A percentile compares a stretch with the other conserved stretches of the same genome.
Conservation (phyloP, 2,797 vertebrate genomes). For the Acanthornis magna region DNA sequence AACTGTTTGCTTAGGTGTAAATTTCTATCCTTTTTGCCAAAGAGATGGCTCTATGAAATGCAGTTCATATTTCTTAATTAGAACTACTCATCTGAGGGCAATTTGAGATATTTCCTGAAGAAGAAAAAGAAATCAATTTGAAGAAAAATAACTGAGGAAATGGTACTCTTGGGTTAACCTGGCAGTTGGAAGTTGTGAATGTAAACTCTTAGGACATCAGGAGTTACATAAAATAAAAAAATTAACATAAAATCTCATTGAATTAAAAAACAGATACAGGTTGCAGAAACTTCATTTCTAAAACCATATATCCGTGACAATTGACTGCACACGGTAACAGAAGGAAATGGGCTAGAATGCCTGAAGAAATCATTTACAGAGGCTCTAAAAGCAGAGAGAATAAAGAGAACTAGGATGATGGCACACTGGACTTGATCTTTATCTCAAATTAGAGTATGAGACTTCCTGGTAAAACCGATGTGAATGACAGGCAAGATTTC, state of each 20-base stretch:
- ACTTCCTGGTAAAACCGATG: not conserved
- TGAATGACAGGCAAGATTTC: not conserved
- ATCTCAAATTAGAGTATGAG: not conserved
- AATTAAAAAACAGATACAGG: not conserved
- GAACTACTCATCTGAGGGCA: not conserved
- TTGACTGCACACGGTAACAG: not conserved
- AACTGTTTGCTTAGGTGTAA: not conserved
- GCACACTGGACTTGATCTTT: not conserved
- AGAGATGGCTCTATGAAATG: not conserved
- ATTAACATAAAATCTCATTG: not conserved
- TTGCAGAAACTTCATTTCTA: not conserved
- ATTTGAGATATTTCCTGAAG: not conserved
- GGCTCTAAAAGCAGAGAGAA: not conserved
- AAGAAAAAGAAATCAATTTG: not conserved
- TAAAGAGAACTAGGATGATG: not conserved
- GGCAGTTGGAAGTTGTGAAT: not conserved
- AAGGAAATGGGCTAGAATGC: not conserved
- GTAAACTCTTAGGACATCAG: not conserved
- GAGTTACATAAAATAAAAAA: not conserved
- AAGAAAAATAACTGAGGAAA: not conserved
- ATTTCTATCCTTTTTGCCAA: not conserved
- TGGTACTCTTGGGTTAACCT: not conserved
- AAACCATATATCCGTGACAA: not conserved
- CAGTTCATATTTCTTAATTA: not conserved
- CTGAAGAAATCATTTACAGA: not conserved